A percentile compares a stretch with the other conserved stretches of the same genome.
These are phyloP conservation scores for Campaea margaritaria DNA, from an alignment of 2,888 invertebrate species.

Conservation along the genomic window DNA sequence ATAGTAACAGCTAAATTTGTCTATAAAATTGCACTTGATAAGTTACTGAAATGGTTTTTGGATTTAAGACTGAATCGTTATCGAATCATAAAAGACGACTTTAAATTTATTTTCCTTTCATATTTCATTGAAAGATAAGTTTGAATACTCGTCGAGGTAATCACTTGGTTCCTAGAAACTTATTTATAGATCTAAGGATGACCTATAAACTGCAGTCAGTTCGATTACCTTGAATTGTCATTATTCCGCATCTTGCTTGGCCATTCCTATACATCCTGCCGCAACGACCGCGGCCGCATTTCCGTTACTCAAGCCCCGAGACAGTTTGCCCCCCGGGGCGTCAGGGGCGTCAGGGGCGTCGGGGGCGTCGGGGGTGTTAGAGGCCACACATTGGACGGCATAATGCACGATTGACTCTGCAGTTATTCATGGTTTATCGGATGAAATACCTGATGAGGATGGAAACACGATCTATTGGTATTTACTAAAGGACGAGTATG, in stretches of 20 bases:
- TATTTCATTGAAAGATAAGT: too few relatives aligned
- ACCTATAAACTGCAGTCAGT: constrained; percentile 1
- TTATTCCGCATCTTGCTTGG: constrained; percentile 8
- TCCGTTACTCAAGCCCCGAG: constrained; percentile 5
- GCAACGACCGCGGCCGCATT: constrained; percentile 1
- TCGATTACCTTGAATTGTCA: constrained; percentile 19
- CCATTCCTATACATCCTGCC: constrained; percentile 11
- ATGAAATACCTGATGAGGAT: constrained; percentile 11
- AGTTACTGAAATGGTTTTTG: too few relatives aligned
- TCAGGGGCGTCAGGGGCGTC: neutral
- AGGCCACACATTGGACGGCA: neutral
- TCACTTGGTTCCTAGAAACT: neutral
- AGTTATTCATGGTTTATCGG: constrained; percentile 18
- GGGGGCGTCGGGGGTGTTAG: neutral
- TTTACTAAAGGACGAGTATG: neutral
- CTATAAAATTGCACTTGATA: too few relatives aligned
- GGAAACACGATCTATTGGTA: constrained; percentile 2
- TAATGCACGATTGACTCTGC: constrained; percentile 18
- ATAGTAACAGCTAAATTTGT: too few relatives aligned
- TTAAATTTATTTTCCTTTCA: too few relatives aligned
- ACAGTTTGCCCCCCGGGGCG: neutral
- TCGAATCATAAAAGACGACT: too few relatives aligned
- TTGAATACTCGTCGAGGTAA: too few relatives aligned
- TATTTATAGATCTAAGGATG: neutral
- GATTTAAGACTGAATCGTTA: too few relatives aligned